A percentile compares a stretch with the other conserved stretches of the same genome.
phyloP scores from a whole-genome alignment of 2,113 vertebrate species.

The Nannobrachium achirus region DNA sequence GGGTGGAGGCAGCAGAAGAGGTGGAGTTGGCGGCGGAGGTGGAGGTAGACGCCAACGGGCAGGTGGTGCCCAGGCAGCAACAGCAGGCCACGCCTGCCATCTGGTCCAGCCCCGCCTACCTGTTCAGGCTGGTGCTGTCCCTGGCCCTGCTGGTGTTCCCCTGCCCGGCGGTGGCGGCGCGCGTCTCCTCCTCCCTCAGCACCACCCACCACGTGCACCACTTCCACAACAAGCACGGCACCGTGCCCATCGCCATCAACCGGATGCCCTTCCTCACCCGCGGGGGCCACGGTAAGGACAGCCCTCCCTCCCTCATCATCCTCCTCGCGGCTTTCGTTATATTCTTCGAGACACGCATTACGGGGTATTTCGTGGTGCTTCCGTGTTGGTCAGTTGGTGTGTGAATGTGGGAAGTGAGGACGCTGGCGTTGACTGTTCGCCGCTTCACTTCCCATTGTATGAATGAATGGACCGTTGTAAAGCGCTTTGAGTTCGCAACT shows the following conservation, averaged over 20 bases:
- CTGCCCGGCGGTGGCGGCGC: slow-evolving; percentile 82
- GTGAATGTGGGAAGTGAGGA: no score
- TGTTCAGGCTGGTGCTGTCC: slow-evolving; percentile 79
- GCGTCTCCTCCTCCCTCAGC: slow-evolving; percentile 93
- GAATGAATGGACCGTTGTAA: no score
- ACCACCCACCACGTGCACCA: slow-evolving; percentile 95
- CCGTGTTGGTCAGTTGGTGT: no score
- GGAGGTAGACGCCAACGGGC: slow-evolving; percentile 47
- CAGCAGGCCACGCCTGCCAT: slow-evolving; percentile 57
- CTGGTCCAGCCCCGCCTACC: slow-evolving; percentile 74
- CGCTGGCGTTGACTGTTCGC: no score
- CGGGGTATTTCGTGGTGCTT: no score
- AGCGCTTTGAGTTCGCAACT: no score
- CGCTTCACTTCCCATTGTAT: no score
- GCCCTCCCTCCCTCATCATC: no score
- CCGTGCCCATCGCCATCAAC: slow-evolving; percentile 95
- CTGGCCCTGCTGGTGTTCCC: slow-evolving; percentile 78
- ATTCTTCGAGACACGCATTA: no score
- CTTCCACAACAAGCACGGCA: slow-evolving; percentile 94
- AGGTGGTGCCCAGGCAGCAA: slow-evolving; percentile 59
- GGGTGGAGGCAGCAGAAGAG: slow-evolving; percentile 44
- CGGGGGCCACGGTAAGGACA: slow-evolving; percentile 91
- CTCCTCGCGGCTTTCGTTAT: no score
- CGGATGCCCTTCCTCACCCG: slow-evolving; percentile 93
- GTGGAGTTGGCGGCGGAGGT: slow-evolving; percentile 44